Conservation (phyloP, 35 echinoderm and acorn worm species). For the Strongylocentrotus purpuratus region DNA sequence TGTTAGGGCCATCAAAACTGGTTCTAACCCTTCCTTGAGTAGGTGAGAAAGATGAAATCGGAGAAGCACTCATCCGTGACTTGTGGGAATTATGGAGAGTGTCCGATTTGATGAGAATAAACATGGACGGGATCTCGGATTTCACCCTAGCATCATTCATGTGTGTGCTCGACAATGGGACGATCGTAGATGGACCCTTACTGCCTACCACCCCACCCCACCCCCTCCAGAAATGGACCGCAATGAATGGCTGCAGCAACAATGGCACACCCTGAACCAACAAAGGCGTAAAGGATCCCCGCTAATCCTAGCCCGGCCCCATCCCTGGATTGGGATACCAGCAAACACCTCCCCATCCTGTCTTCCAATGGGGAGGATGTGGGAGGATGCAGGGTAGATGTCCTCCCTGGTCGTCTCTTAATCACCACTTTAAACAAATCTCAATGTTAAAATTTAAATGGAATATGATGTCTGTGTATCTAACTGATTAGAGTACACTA, state of each 20-base stretch:
- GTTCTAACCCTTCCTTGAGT: background rate
- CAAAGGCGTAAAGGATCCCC: constrained; percentile 12
- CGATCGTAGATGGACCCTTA: background rate
- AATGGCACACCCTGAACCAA: constrained; percentile 47
- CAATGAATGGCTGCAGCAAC: constrained; percentile 40
- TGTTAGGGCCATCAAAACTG: background rate
- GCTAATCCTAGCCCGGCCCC: background rate
- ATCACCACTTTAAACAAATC: background rate
- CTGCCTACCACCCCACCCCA: background rate
- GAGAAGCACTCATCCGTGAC: background rate
- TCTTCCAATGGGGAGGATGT: background rate
- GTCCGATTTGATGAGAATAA: constrained; percentile 4
- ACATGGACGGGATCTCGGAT: background rate
- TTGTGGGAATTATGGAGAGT: constrained; percentile 38
- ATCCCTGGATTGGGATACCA: background rate
- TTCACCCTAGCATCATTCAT: background rate
- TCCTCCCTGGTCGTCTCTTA: background rate
- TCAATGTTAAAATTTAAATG: no score
- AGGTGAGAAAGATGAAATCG: background rate
- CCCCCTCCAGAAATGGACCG: constrained; percentile 40
- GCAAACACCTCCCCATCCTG: background rate
- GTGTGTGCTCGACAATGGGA: background rate
- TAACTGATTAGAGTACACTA: no score
- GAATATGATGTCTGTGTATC: no score
- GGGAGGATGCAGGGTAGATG: background rate